A percentile compares a stretch with the other conserved stretches of the same genome.
phyloP scores from a whole-genome alignment of 2,888 invertebrate genomes.

The Caenorhabditis zanzibari region DNA sequence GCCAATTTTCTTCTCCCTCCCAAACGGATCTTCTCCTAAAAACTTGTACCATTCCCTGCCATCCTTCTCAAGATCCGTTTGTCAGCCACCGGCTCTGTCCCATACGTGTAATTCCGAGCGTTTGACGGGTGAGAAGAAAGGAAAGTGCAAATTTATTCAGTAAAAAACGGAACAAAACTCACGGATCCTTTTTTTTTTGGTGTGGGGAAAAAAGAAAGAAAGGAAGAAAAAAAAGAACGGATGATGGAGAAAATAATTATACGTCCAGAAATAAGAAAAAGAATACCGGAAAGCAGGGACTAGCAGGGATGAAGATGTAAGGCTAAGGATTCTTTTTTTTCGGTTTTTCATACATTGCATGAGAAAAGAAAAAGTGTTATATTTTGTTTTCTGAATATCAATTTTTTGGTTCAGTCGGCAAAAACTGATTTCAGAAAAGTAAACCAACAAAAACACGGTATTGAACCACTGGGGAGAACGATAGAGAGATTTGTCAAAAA shows the following conservation, averaged over 20 bases:
- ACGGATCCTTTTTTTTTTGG: constrained; percentile 9
- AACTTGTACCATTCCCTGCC: background rate
- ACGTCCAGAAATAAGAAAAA: background rate
- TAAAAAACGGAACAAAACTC: constrained; percentile 2
- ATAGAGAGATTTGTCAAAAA: background rate
- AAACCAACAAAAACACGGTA: background rate
- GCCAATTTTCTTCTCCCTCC: background rate
- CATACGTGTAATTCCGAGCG: background rate
- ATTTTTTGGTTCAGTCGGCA: background rate
- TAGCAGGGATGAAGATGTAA: constrained; percentile 3
- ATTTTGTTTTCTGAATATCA: background rate
- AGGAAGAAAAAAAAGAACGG: background rate
- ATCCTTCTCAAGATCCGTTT: background rate
- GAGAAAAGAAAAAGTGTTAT: background rate
- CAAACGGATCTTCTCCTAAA: constrained; percentile 4
- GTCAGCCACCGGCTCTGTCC: background rate
- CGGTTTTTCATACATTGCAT: constrained; percentile 18
- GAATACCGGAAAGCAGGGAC: constrained; percentile 15
- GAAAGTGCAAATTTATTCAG: constrained; percentile 55
- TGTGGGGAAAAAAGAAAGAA: background rate
- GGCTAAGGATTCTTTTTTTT: background rate
- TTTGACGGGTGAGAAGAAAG: background rate
- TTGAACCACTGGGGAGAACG: background rate
- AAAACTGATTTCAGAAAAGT: background rate
- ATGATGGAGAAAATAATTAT: constrained; percentile 14